Conservation (phyloP, 2,113 vertebrate species). For the Nyctereutes procyonoides region DNA sequence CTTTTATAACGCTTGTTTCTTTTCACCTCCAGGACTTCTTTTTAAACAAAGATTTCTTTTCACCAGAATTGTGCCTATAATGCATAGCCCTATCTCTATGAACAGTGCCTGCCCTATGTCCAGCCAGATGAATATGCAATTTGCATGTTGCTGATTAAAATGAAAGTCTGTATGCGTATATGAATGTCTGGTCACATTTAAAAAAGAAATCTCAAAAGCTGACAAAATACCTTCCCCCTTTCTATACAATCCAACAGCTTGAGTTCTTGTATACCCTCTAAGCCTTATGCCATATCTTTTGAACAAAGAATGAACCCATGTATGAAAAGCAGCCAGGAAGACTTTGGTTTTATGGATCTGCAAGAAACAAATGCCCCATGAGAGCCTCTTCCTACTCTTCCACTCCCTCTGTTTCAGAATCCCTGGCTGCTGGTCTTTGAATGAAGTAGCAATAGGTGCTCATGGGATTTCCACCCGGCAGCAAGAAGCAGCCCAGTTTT, state of each 20-base stretch:
- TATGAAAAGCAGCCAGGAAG: slow-evolving; percentile 73
- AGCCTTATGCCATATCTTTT: slow-evolving; percentile 25
- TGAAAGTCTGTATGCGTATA: background rate
- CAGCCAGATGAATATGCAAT: slow-evolving; percentile 60
- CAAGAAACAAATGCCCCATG: slow-evolving; percentile 44
- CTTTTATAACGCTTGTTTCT: slow-evolving; percentile 48
- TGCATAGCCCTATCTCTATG: slow-evolving; percentile 27
- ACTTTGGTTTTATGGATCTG: slow-evolving; percentile 61
- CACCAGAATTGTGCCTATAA: background rate
- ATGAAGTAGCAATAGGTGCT: slow-evolving; percentile 48
- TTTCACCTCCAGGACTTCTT: slow-evolving; percentile 4
- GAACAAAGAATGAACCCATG: slow-evolving; percentile 53
- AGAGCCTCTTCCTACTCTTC: slow-evolving; percentile 44
- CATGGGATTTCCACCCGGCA: slow-evolving; percentile 61
- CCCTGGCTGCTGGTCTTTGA: slow-evolving; percentile 56
- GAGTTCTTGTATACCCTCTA: slow-evolving; percentile 8
- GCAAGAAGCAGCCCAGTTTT: slow-evolving; percentile 65
- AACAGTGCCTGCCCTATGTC: slow-evolving; percentile 28
- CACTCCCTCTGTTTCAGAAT: slow-evolving; percentile 61
- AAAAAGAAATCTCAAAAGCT: slow-evolving; percentile 58
- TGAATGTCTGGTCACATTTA: slow-evolving; percentile 70
- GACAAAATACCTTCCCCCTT: slow-evolving; percentile 55
- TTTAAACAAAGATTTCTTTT: slow-evolving; percentile 55
- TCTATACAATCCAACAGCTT: slow-evolving; percentile 38
- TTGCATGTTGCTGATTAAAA: slow-evolving; percentile 65